phyloP scores from a whole-genome alignment of 2,113 vertebrate species.

The Eurystomus gularis region DNA sequence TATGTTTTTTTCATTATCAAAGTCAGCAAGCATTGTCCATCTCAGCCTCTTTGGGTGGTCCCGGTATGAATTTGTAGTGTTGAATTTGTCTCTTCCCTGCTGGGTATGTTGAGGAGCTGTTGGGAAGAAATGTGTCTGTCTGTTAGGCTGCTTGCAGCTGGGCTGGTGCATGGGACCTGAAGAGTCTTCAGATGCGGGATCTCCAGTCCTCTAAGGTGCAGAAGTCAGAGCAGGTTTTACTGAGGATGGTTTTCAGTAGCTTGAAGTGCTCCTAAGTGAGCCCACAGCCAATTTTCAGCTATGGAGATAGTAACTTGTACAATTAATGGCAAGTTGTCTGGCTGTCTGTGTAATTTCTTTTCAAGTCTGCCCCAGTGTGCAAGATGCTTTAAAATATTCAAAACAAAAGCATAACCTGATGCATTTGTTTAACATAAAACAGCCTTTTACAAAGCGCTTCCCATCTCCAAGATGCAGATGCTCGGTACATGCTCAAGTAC shows the following conservation, averaged over 20 bases:
- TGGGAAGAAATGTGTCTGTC: background rate
- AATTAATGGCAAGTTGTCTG: background rate
- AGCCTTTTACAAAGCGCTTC: background rate
- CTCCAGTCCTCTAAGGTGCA: background rate
- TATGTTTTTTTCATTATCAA: background rate
- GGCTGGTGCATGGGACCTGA: accelerated
- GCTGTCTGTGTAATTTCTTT: background rate
- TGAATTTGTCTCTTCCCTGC: background rate
- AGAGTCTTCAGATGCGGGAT: background rate
- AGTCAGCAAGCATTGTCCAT: background rate
- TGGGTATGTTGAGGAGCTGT: background rate
- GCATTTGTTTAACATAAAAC: constrained; percentile 40
- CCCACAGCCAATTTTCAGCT: background rate
- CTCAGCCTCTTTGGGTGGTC: background rate
- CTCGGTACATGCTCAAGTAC: constrained; percentile 51
- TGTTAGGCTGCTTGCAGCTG: background rate
- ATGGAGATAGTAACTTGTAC: background rate
- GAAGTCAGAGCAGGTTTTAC: constrained; percentile 1
- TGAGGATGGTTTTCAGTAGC: background rate
- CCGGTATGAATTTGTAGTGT: background rate
- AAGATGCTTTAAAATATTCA: constrained; percentile 43
- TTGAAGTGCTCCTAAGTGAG: background rate
- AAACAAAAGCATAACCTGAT: constrained; percentile 51
- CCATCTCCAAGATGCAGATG: constrained; percentile 22
- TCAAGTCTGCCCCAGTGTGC: background rate